Conservation (phyloP, 2,113 vertebrate species). For the Clarias magur region DNA sequence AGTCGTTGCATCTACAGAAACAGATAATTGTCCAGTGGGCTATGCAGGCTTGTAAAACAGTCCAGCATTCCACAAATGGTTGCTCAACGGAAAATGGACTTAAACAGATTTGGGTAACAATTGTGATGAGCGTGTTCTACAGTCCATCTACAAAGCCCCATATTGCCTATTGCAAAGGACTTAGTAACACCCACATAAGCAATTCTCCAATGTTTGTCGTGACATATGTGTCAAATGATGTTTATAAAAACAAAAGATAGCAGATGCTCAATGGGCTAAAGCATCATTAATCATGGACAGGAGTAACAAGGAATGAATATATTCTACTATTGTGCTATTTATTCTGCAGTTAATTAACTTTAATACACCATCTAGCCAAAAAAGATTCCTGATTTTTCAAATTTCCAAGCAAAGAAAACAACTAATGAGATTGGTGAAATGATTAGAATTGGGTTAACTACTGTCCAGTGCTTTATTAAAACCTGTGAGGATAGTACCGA, state of each 20-base stretch:
- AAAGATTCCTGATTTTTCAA: too few species aligned
- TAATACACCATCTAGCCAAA: background rate
- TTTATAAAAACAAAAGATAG: constrained; percentile 41
- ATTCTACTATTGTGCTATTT: background rate
- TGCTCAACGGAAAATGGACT: constrained; percentile 55
- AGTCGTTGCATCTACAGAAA: background rate
- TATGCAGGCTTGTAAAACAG: constrained; percentile 6
- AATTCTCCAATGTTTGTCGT: constrained; percentile 35
- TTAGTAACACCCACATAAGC: constrained; percentile 27
- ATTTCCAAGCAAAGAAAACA: too few species aligned
- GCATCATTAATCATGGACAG: constrained; percentile 7
- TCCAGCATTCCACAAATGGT: constrained; percentile 54
- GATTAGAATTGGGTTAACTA: too few species aligned
- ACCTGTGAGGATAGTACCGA: too few species aligned
- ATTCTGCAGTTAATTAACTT: constrained; percentile 1
- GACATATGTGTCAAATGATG: constrained; percentile 32
- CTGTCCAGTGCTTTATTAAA: too few species aligned
- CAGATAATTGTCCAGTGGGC: background rate
- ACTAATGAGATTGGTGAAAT: too few species aligned
- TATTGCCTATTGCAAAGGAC: constrained; percentile 39
- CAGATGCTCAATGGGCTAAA: constrained; percentile 20
- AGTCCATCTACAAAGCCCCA: constrained; percentile 48
- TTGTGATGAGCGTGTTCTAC: constrained; percentile 37
- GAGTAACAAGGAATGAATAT: background rate
- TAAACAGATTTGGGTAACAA: constrained; percentile 57